Base-by-base conservation (phyloP, 2,113 vertebrate species). In the Sorex araneus region DNA sequence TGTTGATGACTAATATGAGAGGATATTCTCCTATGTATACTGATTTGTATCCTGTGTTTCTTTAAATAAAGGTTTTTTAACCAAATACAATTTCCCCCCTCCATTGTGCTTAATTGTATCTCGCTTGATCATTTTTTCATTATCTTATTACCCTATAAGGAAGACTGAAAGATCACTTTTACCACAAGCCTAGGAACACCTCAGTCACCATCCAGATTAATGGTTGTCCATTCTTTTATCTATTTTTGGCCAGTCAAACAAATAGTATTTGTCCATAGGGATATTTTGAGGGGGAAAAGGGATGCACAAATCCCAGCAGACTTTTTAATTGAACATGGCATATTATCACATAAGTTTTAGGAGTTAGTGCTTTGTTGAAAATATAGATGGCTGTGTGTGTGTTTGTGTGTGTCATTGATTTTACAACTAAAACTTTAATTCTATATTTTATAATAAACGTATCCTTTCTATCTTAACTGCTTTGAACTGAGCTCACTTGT, bases 101-200 rank as follows among this genome's bases (percentile, higher is more conserved):
- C 43, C 1, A n/a, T n/a, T 69, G 25, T 43, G 34, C 7, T 4
- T 23, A 3, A 71, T 47, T 45, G 11, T 9, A 27, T 87, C 23
- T 67, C 40, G 25, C 82, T 83, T 47, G 82, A 30, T 86, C 18
- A 8, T 69, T 3, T n/a, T 82, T 32, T 83, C 47, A n/a, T 92
- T 74, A 25, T 86, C 45, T 15, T 57, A 25, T 84, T 79, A 6
- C 69, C 84, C 34, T 79, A 19, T 66, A 23, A 60, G n/a, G 21
- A 78, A 78, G 4, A 57, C 40, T 50, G 74, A 86, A 63, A 34
- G 0, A 8, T 76, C 40, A 71, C 23, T 69, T 81, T 84, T 19
- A 30, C 25, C 18, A 11, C 54, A 57, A 34, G 19, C 8, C 1
- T 28, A 71, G 60, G 47, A 18, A 27, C 60, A 75, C 8, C 12